Conservation (phyloP, 2,888 invertebrate genomes). For the Malthinus seriepunctatus region DNA sequence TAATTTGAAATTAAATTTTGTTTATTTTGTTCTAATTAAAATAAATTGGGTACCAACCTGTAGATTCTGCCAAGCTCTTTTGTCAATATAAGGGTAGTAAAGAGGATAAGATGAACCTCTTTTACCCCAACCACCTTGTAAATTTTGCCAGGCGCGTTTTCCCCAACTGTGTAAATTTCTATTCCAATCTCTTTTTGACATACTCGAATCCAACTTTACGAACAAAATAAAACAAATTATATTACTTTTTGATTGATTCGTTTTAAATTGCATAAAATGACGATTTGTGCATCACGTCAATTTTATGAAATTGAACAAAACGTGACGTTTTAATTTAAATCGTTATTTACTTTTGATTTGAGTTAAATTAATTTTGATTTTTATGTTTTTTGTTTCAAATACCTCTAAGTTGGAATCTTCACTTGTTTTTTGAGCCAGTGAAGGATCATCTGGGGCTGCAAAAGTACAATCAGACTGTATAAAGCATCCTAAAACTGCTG, state of each 20-base stretch:
- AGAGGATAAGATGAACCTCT: constrained; percentile 48
- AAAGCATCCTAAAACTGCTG: constrained; percentile 41
- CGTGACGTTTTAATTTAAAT: too few species aligned
- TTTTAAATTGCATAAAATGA: not conserved
- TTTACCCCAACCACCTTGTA: constrained; percentile 63
- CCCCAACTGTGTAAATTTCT: constrained; percentile 63
- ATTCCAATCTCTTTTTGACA: constrained; percentile 66
- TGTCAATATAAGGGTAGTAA: constrained; percentile 52
- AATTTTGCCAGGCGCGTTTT: constrained; percentile 62
- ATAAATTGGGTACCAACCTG: constrained; percentile 41
- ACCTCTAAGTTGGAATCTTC: constrained; percentile 45
- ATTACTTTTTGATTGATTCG: not conserved
- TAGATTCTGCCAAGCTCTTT: constrained; percentile 62
- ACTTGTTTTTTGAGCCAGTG: constrained; percentile 36
- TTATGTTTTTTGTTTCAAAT: too few species aligned
- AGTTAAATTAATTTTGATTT: too few species aligned
- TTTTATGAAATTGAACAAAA: too few species aligned
- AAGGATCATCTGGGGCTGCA: constrained; percentile 38
- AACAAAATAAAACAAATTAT: not conserved
- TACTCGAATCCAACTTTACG: constrained; percentile 55
- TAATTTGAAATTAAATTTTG: not conserved
- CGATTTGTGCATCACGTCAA: not conserved
- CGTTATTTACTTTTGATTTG: too few species aligned
- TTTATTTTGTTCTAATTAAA: not conserved
- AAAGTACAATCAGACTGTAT: constrained; percentile 38